Evolutionary conservation across 2,888 invertebrate genomes (phyloP), one percentile per base, ranked within the genome.

Genomic region (Drosophila anceps): DNA sequence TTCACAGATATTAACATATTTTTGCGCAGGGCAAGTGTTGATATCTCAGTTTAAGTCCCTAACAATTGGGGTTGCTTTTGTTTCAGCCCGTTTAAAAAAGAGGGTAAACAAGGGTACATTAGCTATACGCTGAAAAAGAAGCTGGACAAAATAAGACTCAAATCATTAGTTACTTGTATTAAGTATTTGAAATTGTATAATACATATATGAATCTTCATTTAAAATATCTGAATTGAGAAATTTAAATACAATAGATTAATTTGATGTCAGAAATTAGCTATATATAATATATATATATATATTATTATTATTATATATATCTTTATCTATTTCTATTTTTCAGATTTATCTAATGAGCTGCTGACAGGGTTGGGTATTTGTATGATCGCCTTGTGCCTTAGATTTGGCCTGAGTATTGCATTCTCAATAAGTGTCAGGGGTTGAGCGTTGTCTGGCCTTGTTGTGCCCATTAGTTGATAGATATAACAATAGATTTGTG

Each of bases 1-100:
- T 85, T 82, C 86, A 78, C 86, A 78, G 88, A 89, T 87, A 89
- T 81, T 82, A 87, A 79, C 85, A 87, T 84, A 75, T 66, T 72
- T 72, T 33, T 65, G 64, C 69, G 67, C 58, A 61, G 69, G 72
- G 63, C 78, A 82, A 82, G 76, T 85, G 82, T 81, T 77, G 82
- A 87, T 82, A 73, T 60, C 76, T 68, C 54, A 65, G 72, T 41
- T 65, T 39, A 67, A 50, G 61, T 37, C 48, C 39, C 18, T 35
- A 51, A 39, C 43, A 37, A 58, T 67, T 67, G 69, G 72, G 88
- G 76, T 88, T 76, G 86, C 83, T 84, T 67, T 82, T 72, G 60
- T 69, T 67, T 58, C 35, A 39, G 44, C 46, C 55, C 68, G 53
- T 37, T 50, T 37, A 24, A 0, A 12, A 0, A 1, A n/a, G 13